Evolutionary conservation across 2,113 vertebrate species (phyloP).

Genomic region (Phocoena sinus): DNA sequence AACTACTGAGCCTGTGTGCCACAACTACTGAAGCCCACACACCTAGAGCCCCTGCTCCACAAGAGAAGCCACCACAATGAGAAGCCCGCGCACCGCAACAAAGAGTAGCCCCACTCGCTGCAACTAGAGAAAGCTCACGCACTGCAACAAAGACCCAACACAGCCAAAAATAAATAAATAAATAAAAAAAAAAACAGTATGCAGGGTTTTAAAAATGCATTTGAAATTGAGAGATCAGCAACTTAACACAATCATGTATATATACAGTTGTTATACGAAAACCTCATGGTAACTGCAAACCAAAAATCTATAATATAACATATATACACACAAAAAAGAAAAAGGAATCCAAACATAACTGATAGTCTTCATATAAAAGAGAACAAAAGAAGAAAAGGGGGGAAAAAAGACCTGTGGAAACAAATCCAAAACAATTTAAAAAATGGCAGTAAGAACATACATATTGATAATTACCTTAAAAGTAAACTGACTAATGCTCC

Average conservation of each 20-base stretch:
- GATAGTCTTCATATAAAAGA: neutral
- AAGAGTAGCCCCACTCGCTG: too few relatives aligned
- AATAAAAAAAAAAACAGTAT: too few relatives aligned
- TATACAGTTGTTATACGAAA: neutral
- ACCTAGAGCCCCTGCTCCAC: too few relatives aligned
- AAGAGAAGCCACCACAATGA: too few relatives aligned
- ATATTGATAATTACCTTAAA: neutral
- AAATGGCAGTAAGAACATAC: neutral
- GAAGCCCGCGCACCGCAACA: too few relatives aligned
- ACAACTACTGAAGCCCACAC: too few relatives aligned
- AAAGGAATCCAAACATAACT: neutral
- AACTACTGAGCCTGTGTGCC: too few relatives aligned
- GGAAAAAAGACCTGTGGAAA: neutral
- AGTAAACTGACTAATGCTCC: neutral
- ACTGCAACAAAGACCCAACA: too few relatives aligned
- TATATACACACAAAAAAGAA: neutral
- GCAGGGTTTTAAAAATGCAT: neutral
- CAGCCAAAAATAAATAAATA: too few relatives aligned
- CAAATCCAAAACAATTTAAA: neutral
- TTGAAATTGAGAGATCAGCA: neutral
- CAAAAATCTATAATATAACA: neutral
- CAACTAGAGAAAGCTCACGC: too few relatives aligned
- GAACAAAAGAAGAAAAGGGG: neutral
- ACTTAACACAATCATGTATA: neutral
- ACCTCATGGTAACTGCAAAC: neutral